Evolutionary conservation across 2,888 invertebrate species (phyloP).

Genomic region (Gari tellinella): DNA sequence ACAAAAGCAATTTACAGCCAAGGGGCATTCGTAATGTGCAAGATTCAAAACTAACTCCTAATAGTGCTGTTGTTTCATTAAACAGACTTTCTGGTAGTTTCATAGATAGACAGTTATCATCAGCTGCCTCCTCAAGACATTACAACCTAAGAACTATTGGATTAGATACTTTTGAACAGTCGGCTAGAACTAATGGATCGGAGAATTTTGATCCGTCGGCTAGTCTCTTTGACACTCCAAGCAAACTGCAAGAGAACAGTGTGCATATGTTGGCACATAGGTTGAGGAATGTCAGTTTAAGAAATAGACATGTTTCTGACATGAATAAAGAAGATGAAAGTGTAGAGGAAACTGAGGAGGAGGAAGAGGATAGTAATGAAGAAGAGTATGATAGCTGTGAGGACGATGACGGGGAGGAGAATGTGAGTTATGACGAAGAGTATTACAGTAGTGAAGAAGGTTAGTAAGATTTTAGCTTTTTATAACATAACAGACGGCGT

Average conservation of each 20-base stretch:
- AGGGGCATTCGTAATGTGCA: not conserved
- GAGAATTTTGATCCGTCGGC: too few species aligned
- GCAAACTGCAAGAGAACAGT: conserved; percentile 1
- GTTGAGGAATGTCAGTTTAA: conserved; percentile 17
- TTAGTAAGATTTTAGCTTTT: conserved; percentile 4
- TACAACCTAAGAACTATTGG: not conserved
- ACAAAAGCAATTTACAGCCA: not conserved
- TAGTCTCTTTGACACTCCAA: conserved; percentile 15
- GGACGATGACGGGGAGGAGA: conserved; percentile 23
- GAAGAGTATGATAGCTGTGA: conserved; percentile 34
- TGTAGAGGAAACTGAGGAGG: conserved; percentile 33
- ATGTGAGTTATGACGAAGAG: conserved; percentile 37
- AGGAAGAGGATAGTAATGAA: conserved; percentile 20
- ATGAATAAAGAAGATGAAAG: conserved; percentile 21
- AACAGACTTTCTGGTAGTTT: conserved; percentile 57
- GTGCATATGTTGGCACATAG: conserved; percentile 18
- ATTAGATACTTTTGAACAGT: not conserved
- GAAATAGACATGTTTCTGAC: conserved; percentile 18
- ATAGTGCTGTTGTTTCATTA: conserved; percentile 40
- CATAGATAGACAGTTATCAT: conserved; percentile 3
- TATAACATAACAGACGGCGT: too few species aligned
- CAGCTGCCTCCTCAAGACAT: not conserved
- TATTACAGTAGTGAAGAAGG: conserved; percentile 26
- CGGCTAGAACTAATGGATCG: not conserved
- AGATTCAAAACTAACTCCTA: not conserved